Conservation (phyloP, 2,113 vertebrate species). For the Myrmecophaga tridactyla region DNA sequence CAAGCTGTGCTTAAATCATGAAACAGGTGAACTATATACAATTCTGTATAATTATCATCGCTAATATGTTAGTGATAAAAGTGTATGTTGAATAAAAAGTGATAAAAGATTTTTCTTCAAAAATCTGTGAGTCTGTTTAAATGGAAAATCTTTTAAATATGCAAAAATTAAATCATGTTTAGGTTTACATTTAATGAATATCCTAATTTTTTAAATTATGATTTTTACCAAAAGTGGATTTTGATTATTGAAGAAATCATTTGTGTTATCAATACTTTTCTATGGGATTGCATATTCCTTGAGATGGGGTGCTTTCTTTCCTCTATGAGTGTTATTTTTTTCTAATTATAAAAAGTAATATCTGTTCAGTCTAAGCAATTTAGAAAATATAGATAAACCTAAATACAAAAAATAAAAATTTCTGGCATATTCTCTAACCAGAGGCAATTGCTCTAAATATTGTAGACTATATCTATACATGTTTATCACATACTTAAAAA, state of each 20-base stretch:
- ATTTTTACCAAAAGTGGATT: neutral
- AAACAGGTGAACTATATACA: neutral
- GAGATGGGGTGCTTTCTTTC: neutral
- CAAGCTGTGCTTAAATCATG: neutral
- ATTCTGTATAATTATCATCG: neutral
- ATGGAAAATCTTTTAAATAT: neutral
- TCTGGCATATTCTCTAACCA: neutral
- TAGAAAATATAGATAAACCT: neutral
- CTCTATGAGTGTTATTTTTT: neutral
- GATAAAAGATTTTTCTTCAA: neutral
- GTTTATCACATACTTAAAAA: neutral
- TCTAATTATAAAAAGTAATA: conserved; percentile 3
- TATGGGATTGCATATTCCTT: neutral
- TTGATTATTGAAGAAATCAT: neutral
- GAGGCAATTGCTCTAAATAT: neutral
- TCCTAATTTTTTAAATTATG: neutral
- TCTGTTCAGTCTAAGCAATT: neutral
- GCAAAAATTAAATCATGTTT: neutral
- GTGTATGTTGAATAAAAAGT: neutral
- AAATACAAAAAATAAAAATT: neutral
- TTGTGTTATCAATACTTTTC: neutral
- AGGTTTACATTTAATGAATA: neutral
- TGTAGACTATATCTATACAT: neutral
- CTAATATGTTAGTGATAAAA: too few relatives aligned
- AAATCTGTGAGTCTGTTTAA: neutral